Evolutionary conservation across 2,888 invertebrate species (phyloP).

Genomic region (Eupithecia exiguata): DNA sequence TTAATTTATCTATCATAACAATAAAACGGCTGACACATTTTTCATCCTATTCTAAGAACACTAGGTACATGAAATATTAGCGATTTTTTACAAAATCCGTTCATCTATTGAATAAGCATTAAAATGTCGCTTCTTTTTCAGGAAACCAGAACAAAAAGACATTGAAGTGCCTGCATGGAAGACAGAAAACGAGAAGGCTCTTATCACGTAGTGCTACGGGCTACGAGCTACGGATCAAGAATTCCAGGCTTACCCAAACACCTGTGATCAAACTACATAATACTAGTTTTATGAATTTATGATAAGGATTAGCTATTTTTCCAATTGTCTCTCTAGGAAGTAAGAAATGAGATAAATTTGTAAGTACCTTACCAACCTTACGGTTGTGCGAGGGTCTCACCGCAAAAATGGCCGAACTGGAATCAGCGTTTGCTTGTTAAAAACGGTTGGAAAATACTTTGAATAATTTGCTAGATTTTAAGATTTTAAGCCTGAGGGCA

Average conservation of each 20-base stretch:
- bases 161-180: slow-evolving; percentile 50
- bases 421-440: not conserved
- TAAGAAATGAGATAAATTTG: not conserved
- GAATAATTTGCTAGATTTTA: too few species aligned
- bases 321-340: not conserved
- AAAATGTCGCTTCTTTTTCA: slow-evolving; percentile 39
- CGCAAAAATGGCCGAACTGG: not conserved
- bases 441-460: too few species aligned
- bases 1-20: too few species aligned
- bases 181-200: slow-evolving; percentile 51
- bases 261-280: slow-evolving; percentile 33
- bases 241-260: slow-evolving; percentile 13
- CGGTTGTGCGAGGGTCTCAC: not conserved
- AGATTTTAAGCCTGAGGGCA: too few species aligned
- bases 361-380: not conserved
- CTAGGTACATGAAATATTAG: too few species aligned
- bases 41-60: too few species aligned
- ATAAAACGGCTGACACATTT: too few species aligned
- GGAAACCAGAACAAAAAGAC: slow-evolving; percentile 47
- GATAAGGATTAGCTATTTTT: slow-evolving; percentile 8
- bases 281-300: slow-evolving; percentile 19
- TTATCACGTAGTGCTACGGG: slow-evolving; percentile 47
- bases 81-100: too few species aligned
- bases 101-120: not conserved
- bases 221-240: slow-evolving; percentile 13